Percentiles rank a stretch among this genome's conserved stretches.
Conservation (phyloP, 2,888 invertebrate genomes). For the Brassicogethes aeneus region DNA sequence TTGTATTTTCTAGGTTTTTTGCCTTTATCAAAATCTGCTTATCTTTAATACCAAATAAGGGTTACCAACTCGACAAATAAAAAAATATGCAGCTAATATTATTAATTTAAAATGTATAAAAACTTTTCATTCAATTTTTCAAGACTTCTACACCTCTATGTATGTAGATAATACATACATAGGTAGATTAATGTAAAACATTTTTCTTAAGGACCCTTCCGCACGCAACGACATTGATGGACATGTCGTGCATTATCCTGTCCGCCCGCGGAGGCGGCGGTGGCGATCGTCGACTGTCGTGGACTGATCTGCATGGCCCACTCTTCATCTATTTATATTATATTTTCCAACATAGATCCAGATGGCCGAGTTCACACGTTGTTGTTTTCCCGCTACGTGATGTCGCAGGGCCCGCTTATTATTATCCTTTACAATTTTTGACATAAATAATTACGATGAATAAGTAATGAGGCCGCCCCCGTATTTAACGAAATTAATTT, state of each 20-base stretch:
- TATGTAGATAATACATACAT: too few relatives aligned
- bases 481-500: not conserved
- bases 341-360: conserved; percentile 22
- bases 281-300: conserved; percentile 13
- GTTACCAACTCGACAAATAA: too few relatives aligned
- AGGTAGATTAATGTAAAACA: too few relatives aligned
- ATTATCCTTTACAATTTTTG: conserved; percentile 28
- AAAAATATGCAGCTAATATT: too few relatives aligned
- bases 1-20: too few relatives aligned
- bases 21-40: too few relatives aligned
- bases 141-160: too few relatives aligned
- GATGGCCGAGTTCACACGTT: conserved; percentile 26
- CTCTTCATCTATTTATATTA: not conserved
- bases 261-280: conserved; percentile 22
- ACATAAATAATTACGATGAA: conserved; percentile 30
- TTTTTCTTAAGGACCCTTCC: too few relatives aligned
- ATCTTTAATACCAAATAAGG: too few relatives aligned
- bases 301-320: conserved; percentile 28
- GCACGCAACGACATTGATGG: conserved; percentile 33
- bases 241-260: conserved; percentile 36
- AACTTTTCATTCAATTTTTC: too few relatives aligned
- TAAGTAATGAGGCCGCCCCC: conserved; percentile 19
- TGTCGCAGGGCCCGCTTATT: conserved; percentile 20
- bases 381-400: too few relatives aligned
- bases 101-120: too few relatives aligned